Evolutionary conservation across 2,797 vertebrate genomes (phyloP), one percentile per base, ranked within the genome.

Genomic region (Leontopithecus rosalia): DNA sequence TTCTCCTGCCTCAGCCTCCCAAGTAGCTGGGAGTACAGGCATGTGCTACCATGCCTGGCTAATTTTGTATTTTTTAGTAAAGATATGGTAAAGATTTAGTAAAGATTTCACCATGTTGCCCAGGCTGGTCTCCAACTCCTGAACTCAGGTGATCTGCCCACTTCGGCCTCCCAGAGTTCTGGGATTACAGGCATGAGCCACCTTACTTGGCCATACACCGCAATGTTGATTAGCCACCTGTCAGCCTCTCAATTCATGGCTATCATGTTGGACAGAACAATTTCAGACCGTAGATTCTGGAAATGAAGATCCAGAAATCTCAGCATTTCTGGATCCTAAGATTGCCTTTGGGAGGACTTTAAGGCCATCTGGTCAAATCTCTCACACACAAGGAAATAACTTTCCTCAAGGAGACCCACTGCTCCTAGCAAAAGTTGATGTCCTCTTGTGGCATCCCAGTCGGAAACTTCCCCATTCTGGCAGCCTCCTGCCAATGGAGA

Each of bases 321-420:
- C 64, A 36, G 70, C 41, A 81, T 61, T 82, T 95, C 84, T 88
- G 72, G 30, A 64, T 88, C n/a, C 33, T 72, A 17, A 90, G 52
- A 83, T 57, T 75, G 39, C 33, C 26, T 91, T 90, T 73, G 64
- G 76, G 67, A 92, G 73, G 89, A 94, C 41, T 50, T 80, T 58
- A 52, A 39, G 70, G 55, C 73, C 82, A 39, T 48, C 24, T n/a
- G 33, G 30, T 17, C 57, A 90, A 79, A 85, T 19, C 39, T 28
- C 5, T 93, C 33, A 52, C 13, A 26, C 22, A 46, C 9, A 90
- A 84, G 64, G 87, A 87, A 86, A 24, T 36, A n/a, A 24, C n/a
- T 93, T 93, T 95, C 22, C 52, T 97, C 48, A 76, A 91, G 76
- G 76, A 93, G 39, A 55, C 10, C 14, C 12, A 4, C 50, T 24